Evolutionary conservation across 2,888 invertebrate genomes (phyloP).

Genomic region (Protodeltote pygarga): DNA sequence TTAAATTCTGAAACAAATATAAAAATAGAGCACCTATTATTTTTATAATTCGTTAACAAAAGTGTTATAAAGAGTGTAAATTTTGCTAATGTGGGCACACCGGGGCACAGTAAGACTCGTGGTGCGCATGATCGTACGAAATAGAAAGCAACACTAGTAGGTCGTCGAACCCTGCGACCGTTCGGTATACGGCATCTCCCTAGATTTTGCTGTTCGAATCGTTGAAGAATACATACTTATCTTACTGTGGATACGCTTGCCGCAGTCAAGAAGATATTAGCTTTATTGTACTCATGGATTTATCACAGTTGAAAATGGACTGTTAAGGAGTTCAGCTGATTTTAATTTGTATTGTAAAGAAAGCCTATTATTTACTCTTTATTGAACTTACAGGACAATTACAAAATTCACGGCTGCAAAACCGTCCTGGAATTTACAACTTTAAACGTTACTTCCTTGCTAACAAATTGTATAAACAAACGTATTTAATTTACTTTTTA

Average conservation of each 20-base stretch:
- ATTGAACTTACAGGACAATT: too few relatives aligned
- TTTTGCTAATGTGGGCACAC: constrained; percentile 31
- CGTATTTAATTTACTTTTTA: constrained; percentile 1
- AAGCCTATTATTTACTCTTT: too few relatives aligned
- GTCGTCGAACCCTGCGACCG: constrained; percentile 64
- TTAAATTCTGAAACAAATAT: too few relatives aligned
- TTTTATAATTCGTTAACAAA: constrained; percentile 7
- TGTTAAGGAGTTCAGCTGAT: too few relatives aligned
- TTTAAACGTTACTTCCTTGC: too few relatives aligned
- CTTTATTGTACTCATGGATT: too few relatives aligned
- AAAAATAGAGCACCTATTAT: too few relatives aligned
- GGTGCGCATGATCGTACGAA: constrained; percentile 58
- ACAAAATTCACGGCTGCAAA: too few relatives aligned
- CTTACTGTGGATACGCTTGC: constrained; percentile 5
- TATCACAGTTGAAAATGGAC: too few relatives aligned
- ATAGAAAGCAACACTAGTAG: constrained; percentile 71
- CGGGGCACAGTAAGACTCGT: constrained; percentile 25
- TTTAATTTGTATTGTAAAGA: too few relatives aligned
- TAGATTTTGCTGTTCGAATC: constrained; percentile 35
- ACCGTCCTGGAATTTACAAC: too few relatives aligned
- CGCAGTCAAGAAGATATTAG: not conserved
- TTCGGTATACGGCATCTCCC: constrained; percentile 43
- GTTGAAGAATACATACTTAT: constrained; percentile 15
- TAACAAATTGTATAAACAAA: constrained; percentile 3
- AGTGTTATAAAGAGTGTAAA: constrained; percentile 32